Percentiles rank a stretch among this genome's conserved stretches.
phyloP scores from a whole-genome alignment of 1,140 invertebrate genomes.

The Papilio polyxenes region DNA sequence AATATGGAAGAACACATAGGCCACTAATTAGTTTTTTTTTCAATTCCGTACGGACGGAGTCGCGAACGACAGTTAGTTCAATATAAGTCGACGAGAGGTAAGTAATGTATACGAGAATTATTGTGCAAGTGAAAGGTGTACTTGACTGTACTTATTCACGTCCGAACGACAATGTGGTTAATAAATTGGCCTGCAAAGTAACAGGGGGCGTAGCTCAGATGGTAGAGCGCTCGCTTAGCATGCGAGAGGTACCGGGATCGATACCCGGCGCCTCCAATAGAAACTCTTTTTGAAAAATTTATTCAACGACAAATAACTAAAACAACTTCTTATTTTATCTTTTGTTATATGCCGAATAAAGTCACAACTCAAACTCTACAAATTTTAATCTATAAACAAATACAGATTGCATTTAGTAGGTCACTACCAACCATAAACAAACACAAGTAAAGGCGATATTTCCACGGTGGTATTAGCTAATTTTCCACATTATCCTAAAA shows the following conservation, averaged over 20 bases:
- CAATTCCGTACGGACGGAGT: no score
- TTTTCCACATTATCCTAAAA: background rate
- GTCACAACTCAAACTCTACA: background rate
- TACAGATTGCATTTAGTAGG: background rate
- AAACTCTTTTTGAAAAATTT: no score
- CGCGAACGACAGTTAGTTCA: no score
- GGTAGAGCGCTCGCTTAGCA: conserved; percentile 38
- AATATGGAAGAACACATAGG: no score
- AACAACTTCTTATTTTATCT: background rate
- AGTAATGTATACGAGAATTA: background rate
- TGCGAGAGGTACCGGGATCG: conserved; percentile 36
- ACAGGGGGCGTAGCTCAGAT: conserved; percentile 84
- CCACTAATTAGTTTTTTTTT: no score
- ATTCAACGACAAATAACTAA: background rate
- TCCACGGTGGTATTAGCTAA: background rate
- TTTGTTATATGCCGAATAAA: background rate
- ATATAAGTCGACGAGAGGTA: no score
- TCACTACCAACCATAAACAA: background rate
- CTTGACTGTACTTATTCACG: background rate
- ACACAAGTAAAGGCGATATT: background rate
- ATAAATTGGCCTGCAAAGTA: background rate
- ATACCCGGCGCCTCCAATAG: conserved; percentile 60
- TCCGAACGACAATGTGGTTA: background rate
- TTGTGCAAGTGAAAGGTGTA: conserved; percentile 2
- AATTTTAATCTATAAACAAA: background rate